These are phyloP conservation scores for Psittacus erithacus DNA, from an alignment of 2,113 vertebrate genomes.

Conservation along the genomic window DNA sequence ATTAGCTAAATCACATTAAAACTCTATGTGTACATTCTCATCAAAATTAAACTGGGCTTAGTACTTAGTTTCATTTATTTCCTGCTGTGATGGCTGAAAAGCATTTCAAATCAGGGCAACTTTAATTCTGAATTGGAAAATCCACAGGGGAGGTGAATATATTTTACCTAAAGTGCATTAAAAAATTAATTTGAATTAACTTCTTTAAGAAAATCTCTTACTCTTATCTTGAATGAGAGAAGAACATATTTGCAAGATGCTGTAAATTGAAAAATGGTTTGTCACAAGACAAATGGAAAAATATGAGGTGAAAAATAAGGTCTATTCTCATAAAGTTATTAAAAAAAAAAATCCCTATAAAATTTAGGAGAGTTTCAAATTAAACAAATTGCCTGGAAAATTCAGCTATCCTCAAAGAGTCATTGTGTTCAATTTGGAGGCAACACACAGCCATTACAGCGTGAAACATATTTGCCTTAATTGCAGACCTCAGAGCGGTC, in stretches of 20 bases:
- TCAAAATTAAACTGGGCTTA: constrained; percentile 10
- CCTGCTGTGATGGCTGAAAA: background rate
- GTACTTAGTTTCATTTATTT: constrained; percentile 1
- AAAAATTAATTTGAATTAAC: background rate
- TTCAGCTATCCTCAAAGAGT: background rate
- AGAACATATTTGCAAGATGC: background rate
- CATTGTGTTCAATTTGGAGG: background rate
- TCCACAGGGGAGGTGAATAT: background rate
- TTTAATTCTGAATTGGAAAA: constrained; percentile 13
- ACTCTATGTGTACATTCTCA: background rate
- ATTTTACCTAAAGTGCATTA: background rate
- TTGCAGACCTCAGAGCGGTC: background rate
- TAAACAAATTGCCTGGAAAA: constrained; percentile 9
- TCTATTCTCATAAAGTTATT: background rate
- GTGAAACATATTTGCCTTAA: constrained; percentile 1
- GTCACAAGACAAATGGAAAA: background rate
- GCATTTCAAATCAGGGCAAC: background rate
- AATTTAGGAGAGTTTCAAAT: constrained; percentile 11
- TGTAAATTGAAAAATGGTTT: background rate
- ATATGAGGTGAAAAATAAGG: background rate
- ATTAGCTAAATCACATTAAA: background rate
- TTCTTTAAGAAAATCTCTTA: background rate
- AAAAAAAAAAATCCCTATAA: background rate
- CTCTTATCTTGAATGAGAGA: background rate
- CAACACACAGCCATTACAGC: background rate